Evolutionary conservation across 2,113 vertebrate species (phyloP), one percentile per base, ranked within the genome.

Genomic region (Platichthys stellatus): DNA sequence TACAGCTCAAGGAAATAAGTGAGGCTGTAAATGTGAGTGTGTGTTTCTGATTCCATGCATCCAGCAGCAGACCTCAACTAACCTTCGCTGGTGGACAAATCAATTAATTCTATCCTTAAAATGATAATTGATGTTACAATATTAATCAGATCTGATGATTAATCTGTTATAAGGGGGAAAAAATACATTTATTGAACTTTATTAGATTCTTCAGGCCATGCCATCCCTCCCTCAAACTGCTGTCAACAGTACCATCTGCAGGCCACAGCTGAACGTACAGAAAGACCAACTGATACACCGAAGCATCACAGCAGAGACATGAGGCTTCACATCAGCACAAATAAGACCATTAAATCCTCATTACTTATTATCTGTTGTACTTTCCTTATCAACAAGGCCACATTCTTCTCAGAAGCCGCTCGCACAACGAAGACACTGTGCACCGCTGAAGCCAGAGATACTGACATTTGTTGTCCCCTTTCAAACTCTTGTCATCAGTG

Each of bases 321-420:
- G 4, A 7, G 3, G 20, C 20, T 51, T 18, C 47, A 51, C 26
- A 15, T 64, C 64, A 17, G 61, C 31, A 53, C 23, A 0, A 49
- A 54, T 12, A 57, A 20, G 24, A 63, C 10, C 49, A 72, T 64
- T 60, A 38, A 10, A 57, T 62, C 72, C 70, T 67, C 67, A 82
- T 78, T 70, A 60, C 69, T 54, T 56, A 57, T 43, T 81, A 74
- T 86, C 72, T 13, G 18, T 1, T 74, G 75, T 73, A 35, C 72
- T 63, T 58, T 85, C 49, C 72, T 86, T 88, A 89, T 91, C 92
- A 78, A 81, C 89, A 92, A 92, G 84, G 88, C 70, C 88, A 78
- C 79, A 91, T 89, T 92, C 86, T 81, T 89, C 70, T 67, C 83
- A 45, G 75, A 82, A 54, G 35, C 60, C 35, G 75, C 77, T 58